Evolutionary conservation across 1,140 invertebrate species (phyloP), one percentile per base, ranked within the genome.

Genomic region (Bombus sibiricus): DNA sequence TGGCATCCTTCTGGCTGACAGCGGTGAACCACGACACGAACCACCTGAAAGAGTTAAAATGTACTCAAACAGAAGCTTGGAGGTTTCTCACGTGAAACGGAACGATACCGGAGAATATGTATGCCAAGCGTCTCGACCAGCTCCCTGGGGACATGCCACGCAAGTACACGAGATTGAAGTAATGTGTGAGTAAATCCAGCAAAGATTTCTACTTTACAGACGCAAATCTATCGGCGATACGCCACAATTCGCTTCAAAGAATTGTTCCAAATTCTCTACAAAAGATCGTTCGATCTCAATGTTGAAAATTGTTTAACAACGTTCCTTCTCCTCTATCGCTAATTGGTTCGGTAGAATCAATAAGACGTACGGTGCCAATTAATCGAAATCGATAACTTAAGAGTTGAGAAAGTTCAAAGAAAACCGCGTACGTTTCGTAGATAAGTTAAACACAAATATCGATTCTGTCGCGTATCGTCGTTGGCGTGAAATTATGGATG

Each of bases 121-220:
- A 69, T 98, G 97, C 87, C 97, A 97, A 92, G 95, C 95, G 64
- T 95, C 95, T n/a, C 95, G 96, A 71, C 96, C 96, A 6, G 93
- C 94, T 64, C 95, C 96, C 32, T 96, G 96, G 96, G 95, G 95
- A n/a, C 92, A 96, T 66, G 96, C 97, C 15, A 96, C 95, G 76
- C 97, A 98, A 93, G 94, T 96, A 47, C 97, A 98, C 92, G 95
- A 96, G 57, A 97, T 98, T 83, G 96, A 97, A 96, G 97, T 98
- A 53, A 96, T 97, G 92, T 97, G 97, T 97, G 95, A 96, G 97
- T 95, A 87, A 59, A n/a, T 43, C 25, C 41, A 25, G 37, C 57
- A 37, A 34, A 82, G 47, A 53, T 39, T 47, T 53, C 32, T 10
- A 5, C 72, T 73, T 47, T 15, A 5, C 28, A 12, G 15, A 32